Conservation (phyloP, 2,797 vertebrate genomes). For the Heterohyrax brucei region DNA sequence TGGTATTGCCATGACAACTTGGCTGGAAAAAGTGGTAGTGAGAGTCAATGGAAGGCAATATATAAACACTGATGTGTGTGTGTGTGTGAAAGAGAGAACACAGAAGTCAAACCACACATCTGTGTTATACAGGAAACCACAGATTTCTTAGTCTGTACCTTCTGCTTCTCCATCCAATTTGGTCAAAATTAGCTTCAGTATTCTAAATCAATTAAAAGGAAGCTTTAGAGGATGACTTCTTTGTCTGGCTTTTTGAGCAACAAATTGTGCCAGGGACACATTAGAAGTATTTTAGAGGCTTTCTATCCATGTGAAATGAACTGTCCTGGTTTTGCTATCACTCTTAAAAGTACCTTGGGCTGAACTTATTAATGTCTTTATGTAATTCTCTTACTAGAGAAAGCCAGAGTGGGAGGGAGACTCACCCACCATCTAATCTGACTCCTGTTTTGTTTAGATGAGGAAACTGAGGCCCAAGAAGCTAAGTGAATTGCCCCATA, state of each 20-base stretch:
- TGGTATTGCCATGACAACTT: constrained; percentile 86
- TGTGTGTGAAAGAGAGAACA: background rate
- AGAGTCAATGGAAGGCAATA: constrained; percentile 69
- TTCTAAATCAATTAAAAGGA: constrained; percentile 46
- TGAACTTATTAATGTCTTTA: constrained; percentile 11
- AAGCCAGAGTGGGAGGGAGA: background rate
- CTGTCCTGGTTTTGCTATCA: background rate
- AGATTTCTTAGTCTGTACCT: constrained; percentile 44
- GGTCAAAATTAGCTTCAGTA: constrained; percentile 46
- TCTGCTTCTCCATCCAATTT: constrained; percentile 47
- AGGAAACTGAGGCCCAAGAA: constrained; percentile 1
- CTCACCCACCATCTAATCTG: background rate
- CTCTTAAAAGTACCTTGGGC: constrained; percentile 19
- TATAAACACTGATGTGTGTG: constrained; percentile 18
- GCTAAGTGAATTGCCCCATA: background rate
- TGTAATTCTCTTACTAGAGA: background rate
- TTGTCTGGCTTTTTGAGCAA: constrained; percentile 43
- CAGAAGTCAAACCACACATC: constrained; percentile 7
- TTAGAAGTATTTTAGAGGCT: constrained; percentile 48
- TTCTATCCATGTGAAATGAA: background rate
- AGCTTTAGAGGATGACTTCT: constrained; percentile 27
- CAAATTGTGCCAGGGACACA: constrained; percentile 20
- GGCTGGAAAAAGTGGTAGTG: constrained; percentile 69
- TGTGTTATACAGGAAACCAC: background rate
- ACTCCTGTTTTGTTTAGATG: background rate